Percentiles rank a stretch among this genome's conserved stretches.
Conservation (phyloP, 2,888 invertebrate genomes). For the Drosophila mimica region DNA sequence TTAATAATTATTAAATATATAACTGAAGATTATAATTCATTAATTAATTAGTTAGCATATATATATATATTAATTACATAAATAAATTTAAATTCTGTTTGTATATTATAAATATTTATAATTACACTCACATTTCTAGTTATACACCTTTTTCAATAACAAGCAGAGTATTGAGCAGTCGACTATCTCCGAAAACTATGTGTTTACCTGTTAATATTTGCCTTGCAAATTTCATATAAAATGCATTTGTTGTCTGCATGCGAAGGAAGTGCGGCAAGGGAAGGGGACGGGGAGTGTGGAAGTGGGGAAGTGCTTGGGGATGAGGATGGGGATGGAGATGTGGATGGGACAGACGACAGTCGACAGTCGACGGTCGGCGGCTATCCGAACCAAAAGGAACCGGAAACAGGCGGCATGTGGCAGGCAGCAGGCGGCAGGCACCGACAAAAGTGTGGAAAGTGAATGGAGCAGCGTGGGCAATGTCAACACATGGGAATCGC, state of each 20-base stretch:
- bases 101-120: not conserved
- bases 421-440: conserved; percentile 29
- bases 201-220: conserved; percentile 60
- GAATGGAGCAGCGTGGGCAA: conserved; percentile 54
- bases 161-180: not conserved
- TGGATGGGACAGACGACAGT: conserved; percentile 21
- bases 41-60: not conserved
- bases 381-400: conserved; percentile 43
- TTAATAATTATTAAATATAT: not conserved
- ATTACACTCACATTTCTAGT: not conserved
- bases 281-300: not conserved
- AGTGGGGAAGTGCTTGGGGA: not conserved
- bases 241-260: conserved; percentile 76
- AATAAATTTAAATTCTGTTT: not conserved
- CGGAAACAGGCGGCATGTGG: conserved; percentile 30
- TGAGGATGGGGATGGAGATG: conserved; percentile 3
- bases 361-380: conserved; percentile 31
- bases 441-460: conserved; percentile 51
- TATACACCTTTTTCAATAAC: not conserved
- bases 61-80: not conserved
- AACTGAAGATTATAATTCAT: not conserved
- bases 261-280: conserved; percentile 11
- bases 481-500: conserved; percentile 77
- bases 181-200: not conserved
- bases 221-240: conserved; percentile 76